Evolutionary conservation across 2,113 vertebrate species (phyloP).

Genomic region (Oreocharis arfaki): DNA sequence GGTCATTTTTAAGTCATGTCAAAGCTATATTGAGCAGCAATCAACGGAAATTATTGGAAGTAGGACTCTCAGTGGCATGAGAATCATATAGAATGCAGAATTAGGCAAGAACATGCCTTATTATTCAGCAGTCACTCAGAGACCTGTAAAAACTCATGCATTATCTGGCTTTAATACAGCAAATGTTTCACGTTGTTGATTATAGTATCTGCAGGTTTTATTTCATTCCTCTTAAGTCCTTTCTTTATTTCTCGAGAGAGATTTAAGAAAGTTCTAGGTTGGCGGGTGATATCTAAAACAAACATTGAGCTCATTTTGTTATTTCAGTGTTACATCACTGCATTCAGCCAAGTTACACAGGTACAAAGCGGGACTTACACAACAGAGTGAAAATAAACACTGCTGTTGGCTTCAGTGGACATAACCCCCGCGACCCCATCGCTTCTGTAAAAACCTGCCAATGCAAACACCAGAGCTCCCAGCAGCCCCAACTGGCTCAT

Average conservation of each 20-base stretch:
- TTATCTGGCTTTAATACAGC: not conserved
- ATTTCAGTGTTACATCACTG: conserved; percentile 31
- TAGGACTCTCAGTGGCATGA: not conserved
- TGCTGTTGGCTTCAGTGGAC: conserved; percentile 22
- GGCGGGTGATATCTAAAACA: not conserved
- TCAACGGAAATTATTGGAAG: not conserved
- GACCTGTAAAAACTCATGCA: not conserved
- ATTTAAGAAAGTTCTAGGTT: not conserved
- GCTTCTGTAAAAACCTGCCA: conserved; percentile 24
- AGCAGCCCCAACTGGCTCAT: not conserved
- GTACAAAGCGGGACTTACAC: conserved; percentile 20
- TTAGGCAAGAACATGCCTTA: not conserved
- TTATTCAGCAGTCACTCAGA: not conserved
- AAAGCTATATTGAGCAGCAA: not conserved
- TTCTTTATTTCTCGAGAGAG: not conserved
- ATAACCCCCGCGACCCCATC: conserved; percentile 4
- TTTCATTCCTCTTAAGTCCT: not conserved
- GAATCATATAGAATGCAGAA: not conserved
- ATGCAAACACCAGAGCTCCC: conserved; percentile 2
- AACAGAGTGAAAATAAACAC: conserved; percentile 26
- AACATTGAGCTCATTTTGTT: conserved; percentile 30
- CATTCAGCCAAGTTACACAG: conserved; percentile 9
- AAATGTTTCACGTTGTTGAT: not conserved
- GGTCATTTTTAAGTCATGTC: not conserved
- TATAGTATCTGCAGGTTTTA: not conserved